A percentile compares a stretch with the other conserved stretches of the same genome.
These are phyloP conservation scores for Xyliphius kryptos DNA, from an alignment of 2,113 vertebrate genomes.

Conservation along the genomic window DNA sequence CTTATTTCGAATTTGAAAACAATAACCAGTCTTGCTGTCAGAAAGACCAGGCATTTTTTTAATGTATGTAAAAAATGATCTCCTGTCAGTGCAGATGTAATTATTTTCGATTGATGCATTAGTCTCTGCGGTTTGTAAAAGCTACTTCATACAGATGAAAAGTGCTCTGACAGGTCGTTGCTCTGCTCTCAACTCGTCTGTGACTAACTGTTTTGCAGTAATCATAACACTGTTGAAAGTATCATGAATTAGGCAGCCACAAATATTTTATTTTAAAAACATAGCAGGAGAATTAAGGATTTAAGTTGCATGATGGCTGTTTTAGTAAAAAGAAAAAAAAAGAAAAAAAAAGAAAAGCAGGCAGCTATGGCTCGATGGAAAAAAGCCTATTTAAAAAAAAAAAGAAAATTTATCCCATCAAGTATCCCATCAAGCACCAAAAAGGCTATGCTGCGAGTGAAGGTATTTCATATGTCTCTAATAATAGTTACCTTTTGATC, in stretches of 20 bases:
- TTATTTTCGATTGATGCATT: conserved; percentile 38
- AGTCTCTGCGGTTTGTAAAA: conserved; percentile 5
- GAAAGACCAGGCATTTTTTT: conserved; percentile 13
- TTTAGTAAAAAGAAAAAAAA: neutral
- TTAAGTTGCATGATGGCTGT: neutral
- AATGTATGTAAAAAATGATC: conserved; percentile 39
- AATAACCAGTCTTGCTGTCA: conserved; percentile 33
- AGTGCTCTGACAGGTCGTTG: conserved; percentile 27
- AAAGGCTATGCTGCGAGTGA: conserved; percentile 5
- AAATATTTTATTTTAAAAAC: conserved; percentile 3
- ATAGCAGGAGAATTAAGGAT: conserved; percentile 4
- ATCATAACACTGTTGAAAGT: conserved; percentile 5
- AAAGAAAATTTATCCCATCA: conserved; percentile 6
- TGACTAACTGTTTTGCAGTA: conserved; percentile 16
- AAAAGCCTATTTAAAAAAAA: neutral
- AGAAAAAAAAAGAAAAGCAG: neutral
- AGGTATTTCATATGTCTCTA: neutral
- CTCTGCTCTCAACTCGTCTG: conserved; percentile 1
- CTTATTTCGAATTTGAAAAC: neutral
- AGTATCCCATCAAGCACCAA: neutral
- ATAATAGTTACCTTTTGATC: conserved; percentile 13
- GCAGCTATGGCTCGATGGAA: neutral
- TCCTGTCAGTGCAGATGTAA: conserved; percentile 37
- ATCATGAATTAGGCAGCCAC: neutral
- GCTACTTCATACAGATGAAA: conserved; percentile 35